phyloP scores from a whole-genome alignment of 2,888 invertebrate species.

The Trisateles emortualis region DNA sequence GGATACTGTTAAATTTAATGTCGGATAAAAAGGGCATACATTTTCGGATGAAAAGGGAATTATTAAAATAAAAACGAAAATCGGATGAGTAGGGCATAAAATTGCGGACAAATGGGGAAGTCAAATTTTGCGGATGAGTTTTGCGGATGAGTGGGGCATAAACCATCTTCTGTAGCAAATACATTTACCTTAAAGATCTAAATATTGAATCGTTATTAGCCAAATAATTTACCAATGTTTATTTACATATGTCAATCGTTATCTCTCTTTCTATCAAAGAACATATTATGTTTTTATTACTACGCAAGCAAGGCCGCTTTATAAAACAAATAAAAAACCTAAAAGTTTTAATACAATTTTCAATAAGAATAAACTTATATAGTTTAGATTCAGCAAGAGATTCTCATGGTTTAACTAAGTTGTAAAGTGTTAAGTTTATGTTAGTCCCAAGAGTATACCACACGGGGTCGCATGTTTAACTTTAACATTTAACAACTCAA shows the following conservation, averaged over 20 bases:
- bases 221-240: not conserved
- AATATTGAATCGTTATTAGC: too few species aligned
- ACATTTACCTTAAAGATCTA: too few species aligned
- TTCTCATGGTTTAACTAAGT: constrained; percentile 40
- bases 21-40: too few species aligned
- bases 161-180: too few species aligned
- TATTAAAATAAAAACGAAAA: too few species aligned
- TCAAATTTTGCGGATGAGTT: too few species aligned
- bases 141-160: too few species aligned
- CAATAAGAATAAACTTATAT: constrained; percentile 28
- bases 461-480: constrained; percentile 35
- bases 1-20: too few species aligned
- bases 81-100: too few species aligned
- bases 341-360: constrained; percentile 17
- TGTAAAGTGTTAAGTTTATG: constrained; percentile 49
- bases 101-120: too few species aligned
- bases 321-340: constrained; percentile 4
- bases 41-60: too few species aligned
- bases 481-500: constrained; percentile 41
- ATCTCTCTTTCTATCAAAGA: not conserved
- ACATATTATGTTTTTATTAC: too few species aligned
- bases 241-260: not conserved
- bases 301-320: not conserved
- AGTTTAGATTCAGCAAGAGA: constrained; percentile 23
- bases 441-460: constrained; percentile 35